Conservation (phyloP, 2,797 vertebrate genomes). For the Urocyon cinereoargenteus region DNA sequence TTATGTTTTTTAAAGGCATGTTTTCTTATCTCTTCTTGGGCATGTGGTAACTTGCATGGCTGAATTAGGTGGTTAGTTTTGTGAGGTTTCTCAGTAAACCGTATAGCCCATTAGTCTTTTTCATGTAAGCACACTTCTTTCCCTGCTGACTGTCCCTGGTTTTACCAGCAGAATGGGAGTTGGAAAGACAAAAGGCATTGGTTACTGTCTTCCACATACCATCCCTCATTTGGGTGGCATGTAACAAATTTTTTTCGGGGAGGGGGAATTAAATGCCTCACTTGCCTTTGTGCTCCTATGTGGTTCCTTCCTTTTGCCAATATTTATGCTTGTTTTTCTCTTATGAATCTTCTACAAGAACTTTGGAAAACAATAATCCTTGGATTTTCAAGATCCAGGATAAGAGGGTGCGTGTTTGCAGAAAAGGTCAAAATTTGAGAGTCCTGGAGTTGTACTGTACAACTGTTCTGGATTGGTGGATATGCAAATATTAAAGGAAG, state of each 20-base stretch:
- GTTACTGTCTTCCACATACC: conserved; percentile 26
- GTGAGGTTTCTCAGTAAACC: conserved; percentile 46
- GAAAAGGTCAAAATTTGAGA: conserved; percentile 69
- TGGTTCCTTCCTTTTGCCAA: conserved; percentile 61
- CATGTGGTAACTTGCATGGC: conserved; percentile 62
- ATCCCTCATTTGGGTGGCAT: conserved; percentile 32
- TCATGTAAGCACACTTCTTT: conserved; percentile 30
- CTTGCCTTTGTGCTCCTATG: conserved; percentile 61
- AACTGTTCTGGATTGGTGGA: conserved; percentile 82
- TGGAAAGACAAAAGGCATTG: not conserved
- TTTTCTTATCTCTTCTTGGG: conserved; percentile 45
- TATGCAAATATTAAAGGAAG: conserved; percentile 75
- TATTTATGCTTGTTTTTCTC: conserved; percentile 67
- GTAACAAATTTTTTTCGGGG: not conserved
- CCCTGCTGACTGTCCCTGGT: not conserved
- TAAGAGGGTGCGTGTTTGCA: conserved; percentile 63
- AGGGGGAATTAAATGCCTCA: conserved; percentile 25
- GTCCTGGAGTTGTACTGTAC: conserved; percentile 48
- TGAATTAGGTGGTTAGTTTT: conserved; percentile 57
- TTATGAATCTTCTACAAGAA: conserved; percentile 56
- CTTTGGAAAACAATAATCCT: conserved; percentile 56
- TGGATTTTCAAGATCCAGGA: conserved; percentile 65
- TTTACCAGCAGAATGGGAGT: conserved; percentile 29
- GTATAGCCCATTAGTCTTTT: conserved; percentile 31
- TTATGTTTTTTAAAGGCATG: not conserved